A percentile compares a stretch with the other conserved stretches of the same genome.
phyloP scores from a whole-genome alignment of 2,113 vertebrate genomes.

The Anser cygnoides region DNA sequence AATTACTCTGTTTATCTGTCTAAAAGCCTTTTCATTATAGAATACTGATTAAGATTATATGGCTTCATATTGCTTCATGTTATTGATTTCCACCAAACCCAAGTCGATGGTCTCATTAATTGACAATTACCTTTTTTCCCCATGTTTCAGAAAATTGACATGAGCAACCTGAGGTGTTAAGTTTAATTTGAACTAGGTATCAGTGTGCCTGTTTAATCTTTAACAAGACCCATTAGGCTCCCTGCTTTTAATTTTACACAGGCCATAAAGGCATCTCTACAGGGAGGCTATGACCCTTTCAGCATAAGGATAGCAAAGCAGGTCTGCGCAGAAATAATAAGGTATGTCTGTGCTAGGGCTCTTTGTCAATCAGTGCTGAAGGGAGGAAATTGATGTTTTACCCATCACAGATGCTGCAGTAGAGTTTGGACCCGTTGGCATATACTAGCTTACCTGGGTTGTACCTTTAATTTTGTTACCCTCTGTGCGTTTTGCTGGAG shows the following conservation, averaged over 20 bases:
- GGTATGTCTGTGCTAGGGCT: background rate
- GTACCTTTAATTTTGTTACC: constrained; percentile 5
- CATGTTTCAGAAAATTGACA: constrained; percentile 74
- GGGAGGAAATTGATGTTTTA: constrained; percentile 41
- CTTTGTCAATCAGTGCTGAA: background rate
- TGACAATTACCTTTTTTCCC: constrained; percentile 80
- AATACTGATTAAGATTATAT: constrained; percentile 73
- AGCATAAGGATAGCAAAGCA: background rate
- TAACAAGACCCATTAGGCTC: constrained; percentile 60
- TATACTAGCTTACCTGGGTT: background rate
- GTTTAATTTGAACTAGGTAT: constrained; percentile 71
- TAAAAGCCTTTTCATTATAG: constrained; percentile 59
- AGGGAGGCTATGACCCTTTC: constrained; percentile 26
- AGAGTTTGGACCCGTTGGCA: background rate
- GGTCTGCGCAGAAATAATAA: constrained; percentile 35
- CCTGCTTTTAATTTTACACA: constrained; percentile 56
- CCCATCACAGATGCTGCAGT: background rate
- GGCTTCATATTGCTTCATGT: constrained; percentile 63
- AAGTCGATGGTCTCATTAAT: constrained; percentile 75
- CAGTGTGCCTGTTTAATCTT: constrained; percentile 69
- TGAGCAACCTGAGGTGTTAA: constrained; percentile 59
- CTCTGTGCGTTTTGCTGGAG: background rate
- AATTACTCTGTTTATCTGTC: constrained; percentile 73
- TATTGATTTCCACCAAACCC: constrained; percentile 75
- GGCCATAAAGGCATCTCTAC: background rate